Evolutionary conservation across 2,888 invertebrate species (phyloP), one percentile per base, ranked within the genome.

Genomic region (Macaria liturata): DNA sequence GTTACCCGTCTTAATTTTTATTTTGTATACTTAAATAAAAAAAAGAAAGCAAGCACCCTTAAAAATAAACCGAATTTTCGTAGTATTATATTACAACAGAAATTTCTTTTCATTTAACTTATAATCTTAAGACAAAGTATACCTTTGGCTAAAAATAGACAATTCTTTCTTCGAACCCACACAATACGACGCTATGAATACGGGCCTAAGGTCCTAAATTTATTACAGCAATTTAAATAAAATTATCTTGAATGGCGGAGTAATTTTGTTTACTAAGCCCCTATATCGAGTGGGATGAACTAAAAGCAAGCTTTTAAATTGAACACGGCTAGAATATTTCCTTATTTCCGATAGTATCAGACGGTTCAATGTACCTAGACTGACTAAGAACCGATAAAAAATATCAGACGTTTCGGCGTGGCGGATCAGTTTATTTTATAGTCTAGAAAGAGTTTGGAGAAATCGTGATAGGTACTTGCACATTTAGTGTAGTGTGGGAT

Each of bases 231-330:
- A 51, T 51, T 51, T 51, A 51, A 45, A 51, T 45, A 43, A 51
- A 51, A 51, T 45, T 43, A 50, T 43, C 32, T 32, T 45, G 44
- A 51, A 51, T 51, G 51, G 51, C 9, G 37, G 51, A 51, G 44
- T 51, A 51, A 51, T 37, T 55, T 55, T 49, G 45, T 55, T 55
- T 49, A 49, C 55, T 39, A 55, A 46, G 44, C 37, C 44, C 37
- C 45, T 34, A 32, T n/a, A n/a, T 45, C 20, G 51, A 51, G 51
- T 51, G 45, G 51, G 51, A 45, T 34, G 45, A 5, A 37, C 37
- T 45, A 45, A 51, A 51, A 37, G 49, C 49, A 43, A 32, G 43
- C 49, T 8, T n/a, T 46, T 40, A 50, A 50, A 43, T 20, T 32
- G 43, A 32, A 9, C 43, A 43, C 32, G 49, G 43, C 49, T 30